These are phyloP conservation scores for Neotoxoptera formosana DNA, from an alignment of 1,140 invertebrate genomes.

Conservation along the genomic window DNA sequence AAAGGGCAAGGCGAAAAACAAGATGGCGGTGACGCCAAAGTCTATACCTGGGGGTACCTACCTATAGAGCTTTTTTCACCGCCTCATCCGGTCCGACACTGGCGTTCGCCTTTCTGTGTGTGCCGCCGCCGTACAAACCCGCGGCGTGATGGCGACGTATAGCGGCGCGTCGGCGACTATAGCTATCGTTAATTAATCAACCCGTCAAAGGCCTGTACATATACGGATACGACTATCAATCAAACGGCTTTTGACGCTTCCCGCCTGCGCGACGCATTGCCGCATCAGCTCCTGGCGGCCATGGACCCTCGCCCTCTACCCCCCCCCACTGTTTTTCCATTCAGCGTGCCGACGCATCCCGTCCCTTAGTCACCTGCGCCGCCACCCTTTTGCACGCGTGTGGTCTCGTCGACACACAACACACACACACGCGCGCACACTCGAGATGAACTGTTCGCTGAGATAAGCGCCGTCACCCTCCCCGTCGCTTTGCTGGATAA, in stretches of 20 bases:
- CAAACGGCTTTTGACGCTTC: slow-evolving; percentile 36
- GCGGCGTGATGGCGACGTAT: not conserved
- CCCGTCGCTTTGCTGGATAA: not conserved
- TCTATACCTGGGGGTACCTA: slow-evolving; percentile 26
- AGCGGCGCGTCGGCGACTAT: not conserved
- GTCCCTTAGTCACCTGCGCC: not conserved
- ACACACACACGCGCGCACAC: not conserved
- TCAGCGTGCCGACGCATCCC: not conserved
- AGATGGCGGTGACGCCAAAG: slow-evolving; percentile 16
- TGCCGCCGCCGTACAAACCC: not conserved
- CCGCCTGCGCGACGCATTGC: not conserved
- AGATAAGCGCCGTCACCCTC: not conserved
- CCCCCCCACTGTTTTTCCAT: not conserved
- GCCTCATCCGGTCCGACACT: not conserved
- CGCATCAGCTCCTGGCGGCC: too few species aligned
- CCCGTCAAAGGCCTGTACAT: slow-evolving; percentile 45
- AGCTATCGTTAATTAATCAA: slow-evolving; percentile 57
- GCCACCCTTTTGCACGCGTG: not conserved
- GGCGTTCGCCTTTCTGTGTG: not conserved
- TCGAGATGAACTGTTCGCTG: not conserved
- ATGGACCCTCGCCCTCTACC: not conserved
- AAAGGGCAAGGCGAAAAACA: slow-evolving; percentile 20
- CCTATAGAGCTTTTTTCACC: not conserved
- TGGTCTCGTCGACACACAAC: not conserved
- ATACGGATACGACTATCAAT: slow-evolving; percentile 52